A percentile compares a stretch with the other conserved stretches of the same genome.
These are phyloP conservation scores for Drosophila niveifrons DNA, from an alignment of 2,888 invertebrate genomes.

Conservation along the genomic window DNA sequence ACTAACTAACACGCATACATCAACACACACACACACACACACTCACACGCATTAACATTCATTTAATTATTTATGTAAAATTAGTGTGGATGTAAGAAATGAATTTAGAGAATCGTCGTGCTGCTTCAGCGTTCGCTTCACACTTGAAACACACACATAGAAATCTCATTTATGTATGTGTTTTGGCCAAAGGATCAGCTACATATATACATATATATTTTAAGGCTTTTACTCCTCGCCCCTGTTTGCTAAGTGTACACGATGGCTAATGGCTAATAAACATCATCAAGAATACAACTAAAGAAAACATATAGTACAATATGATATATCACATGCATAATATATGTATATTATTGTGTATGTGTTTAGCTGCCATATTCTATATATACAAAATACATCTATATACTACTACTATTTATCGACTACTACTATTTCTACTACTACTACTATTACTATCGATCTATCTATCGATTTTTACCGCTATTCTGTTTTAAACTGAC, in stretches of 20 bases:
- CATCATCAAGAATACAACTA: constrained; percentile 10
- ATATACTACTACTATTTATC: constrained; percentile 20
- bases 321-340: neutral
- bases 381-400: constrained; percentile 19
- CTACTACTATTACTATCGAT: constrained; percentile 30
- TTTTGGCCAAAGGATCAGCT: constrained; percentile 15
- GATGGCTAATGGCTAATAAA: constrained; percentile 13
- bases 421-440: constrained; percentile 19
- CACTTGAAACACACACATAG: constrained; percentile 1
- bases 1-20: constrained; percentile 23
- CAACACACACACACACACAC: constrained; percentile 3
- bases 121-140: constrained; percentile 57
- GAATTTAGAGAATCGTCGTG: constrained; percentile 34
- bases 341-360: neutral
- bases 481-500: constrained; percentile 92
- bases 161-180: constrained; percentile 3
- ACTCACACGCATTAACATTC: neutral
- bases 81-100: constrained; percentile 42
- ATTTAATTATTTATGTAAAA: constrained; percentile 28
- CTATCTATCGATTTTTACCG: constrained; percentile 43
- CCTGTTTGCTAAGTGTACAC: neutral
- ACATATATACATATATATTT: neutral
- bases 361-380: constrained; percentile 20
- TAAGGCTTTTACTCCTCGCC: constrained; percentile 11
- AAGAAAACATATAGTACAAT: constrained; percentile 1